Percentiles rank a stretch among this genome's conserved stretches.
Evolutionary conservation across 2,113 vertebrate genomes (phyloP).

Genomic region (Chitala chitala): DNA sequence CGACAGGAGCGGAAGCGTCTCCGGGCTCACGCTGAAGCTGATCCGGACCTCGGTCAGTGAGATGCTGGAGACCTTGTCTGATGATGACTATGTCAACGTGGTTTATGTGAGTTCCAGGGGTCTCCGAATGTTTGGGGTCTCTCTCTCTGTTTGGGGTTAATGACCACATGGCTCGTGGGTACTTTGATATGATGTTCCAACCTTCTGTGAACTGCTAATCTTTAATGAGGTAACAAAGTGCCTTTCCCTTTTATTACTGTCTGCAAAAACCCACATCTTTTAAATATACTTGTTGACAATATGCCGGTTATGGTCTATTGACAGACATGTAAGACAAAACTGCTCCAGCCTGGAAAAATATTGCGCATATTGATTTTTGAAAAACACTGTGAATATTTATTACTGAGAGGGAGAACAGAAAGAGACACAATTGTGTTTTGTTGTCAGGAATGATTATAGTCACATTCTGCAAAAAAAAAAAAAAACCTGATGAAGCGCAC

Average conservation of each 20-base stretch:
- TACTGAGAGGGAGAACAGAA: neutral
- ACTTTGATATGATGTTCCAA: too few species aligned
- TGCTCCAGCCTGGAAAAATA: neutral
- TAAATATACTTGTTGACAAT: neutral
- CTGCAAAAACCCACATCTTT: neutral
- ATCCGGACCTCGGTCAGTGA: constrained; percentile 93
- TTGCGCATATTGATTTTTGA: neutral
- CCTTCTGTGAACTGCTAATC: too few species aligned
- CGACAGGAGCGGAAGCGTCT: constrained; percentile 89
- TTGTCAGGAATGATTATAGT: too few species aligned
- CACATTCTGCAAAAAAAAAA: too few species aligned
- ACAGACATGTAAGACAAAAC: neutral
- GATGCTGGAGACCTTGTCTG: constrained; percentile 95
- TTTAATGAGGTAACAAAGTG: neutral
- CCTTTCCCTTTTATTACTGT: neutral
- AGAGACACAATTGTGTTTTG: too few species aligned
- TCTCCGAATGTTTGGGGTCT: too few species aligned
- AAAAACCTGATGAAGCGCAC: neutral
- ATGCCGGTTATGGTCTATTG: neutral
- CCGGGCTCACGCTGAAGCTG: constrained; percentile 88
- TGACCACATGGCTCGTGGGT: too few species aligned
- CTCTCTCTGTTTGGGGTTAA: too few species aligned
- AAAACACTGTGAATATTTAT: too few species aligned
- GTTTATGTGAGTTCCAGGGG: constrained; percentile 80
- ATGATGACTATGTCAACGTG: constrained; percentile 98